Evolutionary conservation across 2,113 vertebrate species (phyloP).

Genomic region (Vimba vimba): DNA sequence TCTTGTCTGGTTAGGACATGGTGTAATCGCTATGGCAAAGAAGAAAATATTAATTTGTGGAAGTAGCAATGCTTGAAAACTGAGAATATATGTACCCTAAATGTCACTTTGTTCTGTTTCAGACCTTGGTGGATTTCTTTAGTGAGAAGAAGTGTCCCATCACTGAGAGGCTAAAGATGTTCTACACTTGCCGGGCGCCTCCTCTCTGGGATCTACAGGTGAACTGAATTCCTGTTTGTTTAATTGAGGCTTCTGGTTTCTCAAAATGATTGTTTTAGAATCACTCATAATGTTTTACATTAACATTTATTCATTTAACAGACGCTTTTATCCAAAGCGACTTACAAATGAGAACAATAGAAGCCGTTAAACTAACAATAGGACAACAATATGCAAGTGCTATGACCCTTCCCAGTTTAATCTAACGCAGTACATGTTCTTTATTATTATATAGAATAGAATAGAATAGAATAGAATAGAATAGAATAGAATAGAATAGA

Average conservation of each 20-base stretch:
- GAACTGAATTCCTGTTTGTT: not conserved
- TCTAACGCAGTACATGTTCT: too few relatives aligned
- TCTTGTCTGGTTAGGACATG: too few relatives aligned
- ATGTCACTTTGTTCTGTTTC: constrained; percentile 22
- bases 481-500: too few relatives aligned
- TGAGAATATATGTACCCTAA: not conserved
- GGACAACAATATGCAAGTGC: too few relatives aligned
- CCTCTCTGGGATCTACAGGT: constrained; percentile 92
- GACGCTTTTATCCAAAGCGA: too few relatives aligned
- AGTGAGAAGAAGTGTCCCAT: constrained; percentile 79
- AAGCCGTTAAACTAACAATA: too few relatives aligned
- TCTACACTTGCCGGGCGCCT: constrained; percentile 89
- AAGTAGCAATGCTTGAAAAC: not conserved
- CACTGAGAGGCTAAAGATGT: constrained; percentile 89
- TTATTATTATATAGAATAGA: too few relatives aligned
- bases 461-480: too few relatives aligned
- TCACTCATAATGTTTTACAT: not conserved
- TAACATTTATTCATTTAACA: too few relatives aligned
- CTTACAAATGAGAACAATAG: too few relatives aligned
- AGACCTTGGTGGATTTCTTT: constrained; percentile 88
- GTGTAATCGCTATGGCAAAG: not conserved
- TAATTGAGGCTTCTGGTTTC: not conserved
- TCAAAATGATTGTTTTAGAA: not conserved
- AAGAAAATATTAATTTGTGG: too few relatives aligned
- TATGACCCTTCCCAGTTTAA: too few relatives aligned